A percentile compares a stretch with the other conserved stretches of the same genome.
phyloP scores from a whole-genome alignment of 2,113 vertebrate species.

The Ancistrus triradiatus region DNA sequence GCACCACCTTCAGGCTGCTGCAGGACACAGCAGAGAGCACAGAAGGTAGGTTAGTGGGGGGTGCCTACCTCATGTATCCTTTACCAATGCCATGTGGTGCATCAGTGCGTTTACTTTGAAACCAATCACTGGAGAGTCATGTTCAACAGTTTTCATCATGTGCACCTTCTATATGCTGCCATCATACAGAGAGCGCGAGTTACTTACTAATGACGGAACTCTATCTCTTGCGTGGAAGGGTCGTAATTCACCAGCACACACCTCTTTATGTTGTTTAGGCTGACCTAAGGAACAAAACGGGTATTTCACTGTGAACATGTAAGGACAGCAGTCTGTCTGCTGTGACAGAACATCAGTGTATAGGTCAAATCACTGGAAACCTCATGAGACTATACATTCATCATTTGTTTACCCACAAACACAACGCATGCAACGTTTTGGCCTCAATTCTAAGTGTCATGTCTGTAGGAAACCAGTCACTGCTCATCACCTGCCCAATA shows the following conservation, averaged over 20 bases:
- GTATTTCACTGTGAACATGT: not conserved
- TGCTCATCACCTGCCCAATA: no score
- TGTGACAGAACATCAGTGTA: constrained; percentile 10
- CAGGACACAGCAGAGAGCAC: not conserved
- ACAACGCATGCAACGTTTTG: no score
- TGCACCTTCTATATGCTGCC: constrained; percentile 26
- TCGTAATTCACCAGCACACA: constrained; percentile 83
- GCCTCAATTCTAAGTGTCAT: no score
- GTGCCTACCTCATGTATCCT: no score
- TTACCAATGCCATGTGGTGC: not conserved
- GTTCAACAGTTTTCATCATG: constrained; percentile 60
- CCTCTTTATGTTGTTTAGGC: constrained; percentile 83
- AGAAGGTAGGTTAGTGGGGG: not conserved
- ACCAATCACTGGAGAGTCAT: constrained; percentile 69
- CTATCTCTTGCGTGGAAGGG: constrained; percentile 68
- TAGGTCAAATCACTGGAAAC: constrained; percentile 59
- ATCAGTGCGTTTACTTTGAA: constrained; percentile 81
- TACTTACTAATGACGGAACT: constrained; percentile 91
- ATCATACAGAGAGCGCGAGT: not conserved
- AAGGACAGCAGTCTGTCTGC: not conserved
- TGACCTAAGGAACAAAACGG: constrained; percentile 65
- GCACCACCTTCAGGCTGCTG: constrained; percentile 90
- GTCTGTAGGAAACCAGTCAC: no score
- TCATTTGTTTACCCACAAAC: no score
- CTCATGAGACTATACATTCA: constrained; percentile 72